Evolutionary conservation across 2,888 invertebrate genomes (phyloP).

Genomic region (Asteroscopus sphinx): DNA sequence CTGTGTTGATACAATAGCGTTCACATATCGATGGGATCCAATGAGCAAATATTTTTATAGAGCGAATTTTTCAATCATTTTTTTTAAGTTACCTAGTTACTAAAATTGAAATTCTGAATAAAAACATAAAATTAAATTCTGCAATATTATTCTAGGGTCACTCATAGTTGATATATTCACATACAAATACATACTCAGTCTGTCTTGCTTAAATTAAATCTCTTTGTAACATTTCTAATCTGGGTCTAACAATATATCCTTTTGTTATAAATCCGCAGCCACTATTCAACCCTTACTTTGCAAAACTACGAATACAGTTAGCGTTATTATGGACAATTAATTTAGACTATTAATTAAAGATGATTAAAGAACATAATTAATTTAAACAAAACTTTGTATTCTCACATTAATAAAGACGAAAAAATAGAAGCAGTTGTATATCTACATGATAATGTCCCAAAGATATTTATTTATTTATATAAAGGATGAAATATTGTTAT

Average conservation of each 20-base stretch:
- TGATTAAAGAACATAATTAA: neutral
- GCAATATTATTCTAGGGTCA: neutral
- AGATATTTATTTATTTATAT: too few species aligned
- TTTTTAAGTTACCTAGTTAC: neutral
- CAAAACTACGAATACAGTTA: slow-evolving; percentile 12
- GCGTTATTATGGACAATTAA: neutral
- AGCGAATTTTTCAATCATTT: neutral
- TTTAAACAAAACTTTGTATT: neutral
- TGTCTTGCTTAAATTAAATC: slow-evolving; percentile 7
- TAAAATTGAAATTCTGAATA: too few species aligned
- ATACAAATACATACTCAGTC: slow-evolving; percentile 1
- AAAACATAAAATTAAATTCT: neutral
- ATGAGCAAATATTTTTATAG: slow-evolving; percentile 29
- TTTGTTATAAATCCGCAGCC: slow-evolving; percentile 15
- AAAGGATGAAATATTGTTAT: too few species aligned
- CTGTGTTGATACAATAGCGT: slow-evolving; percentile 38
- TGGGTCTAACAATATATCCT: slow-evolving; percentile 19
- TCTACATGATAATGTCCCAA: too few species aligned
- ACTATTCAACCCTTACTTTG: neutral
- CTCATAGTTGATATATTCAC: neutral
- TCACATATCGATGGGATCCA: slow-evolving; percentile 31
- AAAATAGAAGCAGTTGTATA: too few species aligned
- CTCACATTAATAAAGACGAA: too few species aligned
- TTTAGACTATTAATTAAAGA: slow-evolving; percentile 2
- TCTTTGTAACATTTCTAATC: slow-evolving; percentile 22